A percentile compares a stretch with the other conserved stretches of the same genome.
These are phyloP conservation scores for Tapirus indicus DNA, from an alignment of 2,797 vertebrate genomes.

Conservation along the genomic window DNA sequence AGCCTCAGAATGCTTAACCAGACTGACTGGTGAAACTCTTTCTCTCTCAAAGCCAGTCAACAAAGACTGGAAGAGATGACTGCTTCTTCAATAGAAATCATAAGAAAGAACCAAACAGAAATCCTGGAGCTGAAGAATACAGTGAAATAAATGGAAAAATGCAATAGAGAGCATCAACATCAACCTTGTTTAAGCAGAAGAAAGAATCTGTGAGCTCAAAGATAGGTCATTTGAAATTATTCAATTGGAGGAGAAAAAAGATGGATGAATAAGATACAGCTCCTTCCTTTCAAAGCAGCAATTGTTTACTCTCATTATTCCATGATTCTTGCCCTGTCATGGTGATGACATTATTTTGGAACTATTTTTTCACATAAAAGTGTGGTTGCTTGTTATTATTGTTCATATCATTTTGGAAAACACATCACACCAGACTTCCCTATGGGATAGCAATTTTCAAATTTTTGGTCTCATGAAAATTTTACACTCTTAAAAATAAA, in stretches of 20 bases:
- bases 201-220: background rate
- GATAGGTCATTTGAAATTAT: background rate
- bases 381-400: background rate
- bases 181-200: background rate
- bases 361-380: background rate
- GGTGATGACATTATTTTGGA: background rate
- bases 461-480: background rate
- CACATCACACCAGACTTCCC: background rate
- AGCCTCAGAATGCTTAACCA: background rate
- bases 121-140: background rate
- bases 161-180: background rate
- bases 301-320: background rate
- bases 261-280: background rate
- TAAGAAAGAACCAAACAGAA: background rate
- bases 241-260: background rate
- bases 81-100: background rate
- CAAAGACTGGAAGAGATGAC: background rate
- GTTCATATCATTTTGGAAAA: slow-evolving; percentile 36
- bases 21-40: background rate
- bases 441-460: background rate
- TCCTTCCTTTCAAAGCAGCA: too few species aligned
- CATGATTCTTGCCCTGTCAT: background rate
- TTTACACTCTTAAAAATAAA: background rate
- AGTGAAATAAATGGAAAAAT: background rate
- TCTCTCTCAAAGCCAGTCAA: background rate